Conservation (phyloP, 2,113 vertebrate species). For the Triplophysa siluroides region DNA sequence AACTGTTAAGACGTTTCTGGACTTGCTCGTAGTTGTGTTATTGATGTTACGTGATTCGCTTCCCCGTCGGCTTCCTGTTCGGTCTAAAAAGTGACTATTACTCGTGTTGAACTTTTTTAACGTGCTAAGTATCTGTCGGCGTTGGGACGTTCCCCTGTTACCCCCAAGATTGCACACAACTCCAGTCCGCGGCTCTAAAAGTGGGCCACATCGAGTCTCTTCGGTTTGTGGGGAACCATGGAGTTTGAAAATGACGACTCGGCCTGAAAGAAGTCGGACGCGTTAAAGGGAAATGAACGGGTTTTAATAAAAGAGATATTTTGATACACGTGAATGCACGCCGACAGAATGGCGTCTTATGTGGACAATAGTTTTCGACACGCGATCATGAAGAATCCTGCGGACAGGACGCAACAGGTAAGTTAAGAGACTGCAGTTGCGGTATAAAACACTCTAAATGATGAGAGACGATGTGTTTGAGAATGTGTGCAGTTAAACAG, state of each 20-base stretch:
- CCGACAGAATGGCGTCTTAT: slow-evolving; percentile 80
- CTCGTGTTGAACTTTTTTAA: background rate
- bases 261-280: background rate
- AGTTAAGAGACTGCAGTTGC: background rate
- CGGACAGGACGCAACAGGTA: slow-evolving; percentile 81
- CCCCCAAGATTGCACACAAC: slow-evolving; percentile 18
- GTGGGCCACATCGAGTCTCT: slow-evolving; percentile 39
- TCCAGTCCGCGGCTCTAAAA: slow-evolving; percentile 50
- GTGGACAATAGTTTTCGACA: slow-evolving; percentile 88
- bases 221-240: slow-evolving; percentile 21
- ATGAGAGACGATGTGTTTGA: background rate
- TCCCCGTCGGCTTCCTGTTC: background rate
- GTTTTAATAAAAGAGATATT: slow-evolving; percentile 21
- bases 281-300: slow-evolving; percentile 22
- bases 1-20: background rate
- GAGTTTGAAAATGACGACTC: slow-evolving; percentile 19
- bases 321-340: slow-evolving; percentile 15
- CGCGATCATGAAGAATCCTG: slow-evolving; percentile 84
- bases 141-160: background rate
- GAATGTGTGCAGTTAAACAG: background rate
- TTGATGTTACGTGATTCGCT: background rate
- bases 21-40: background rate
- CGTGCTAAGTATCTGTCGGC: background rate
- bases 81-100: background rate
- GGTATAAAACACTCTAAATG: background rate